Conservation (phyloP, 1,140 invertebrate genomes). For the Conopomorpha cramerella region DNA sequence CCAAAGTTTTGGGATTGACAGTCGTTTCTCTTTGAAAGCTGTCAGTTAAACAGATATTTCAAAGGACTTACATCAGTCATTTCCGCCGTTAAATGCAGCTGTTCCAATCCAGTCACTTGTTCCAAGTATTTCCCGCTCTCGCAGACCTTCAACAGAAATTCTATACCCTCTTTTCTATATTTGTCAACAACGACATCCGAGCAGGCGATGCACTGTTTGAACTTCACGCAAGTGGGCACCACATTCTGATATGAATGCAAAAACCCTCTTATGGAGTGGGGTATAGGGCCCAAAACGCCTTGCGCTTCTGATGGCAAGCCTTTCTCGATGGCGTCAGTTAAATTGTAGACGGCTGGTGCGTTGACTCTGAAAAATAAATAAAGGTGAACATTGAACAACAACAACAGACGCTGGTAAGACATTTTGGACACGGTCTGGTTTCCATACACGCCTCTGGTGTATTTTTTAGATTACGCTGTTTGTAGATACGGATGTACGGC, state of each 20-base stretch:
- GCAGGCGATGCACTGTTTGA: conserved; percentile 92
- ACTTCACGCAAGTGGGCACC: conserved; percentile 80
- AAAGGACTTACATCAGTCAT: conserved; percentile 63
- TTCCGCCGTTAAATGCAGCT: conserved; percentile 70
- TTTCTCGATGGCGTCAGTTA: conserved; percentile 22
- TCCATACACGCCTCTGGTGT: too few species aligned
- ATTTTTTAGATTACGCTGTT: too few species aligned
- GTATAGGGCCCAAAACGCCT: conserved; percentile 81
- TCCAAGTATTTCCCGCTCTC: conserved; percentile 85
- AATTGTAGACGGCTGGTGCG: conserved; percentile 66
- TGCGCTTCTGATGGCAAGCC: conserved; percentile 58
- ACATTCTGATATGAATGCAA: conserved; percentile 80
- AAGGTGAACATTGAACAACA: too few species aligned
- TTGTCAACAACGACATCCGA: conserved; percentile 70
- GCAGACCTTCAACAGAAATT: conserved; percentile 85
- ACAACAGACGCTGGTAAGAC: too few species aligned
- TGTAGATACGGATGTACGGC: too few species aligned
- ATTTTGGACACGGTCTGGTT: too few species aligned
- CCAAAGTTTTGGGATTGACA: too few species aligned
- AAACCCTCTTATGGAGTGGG: conserved; percentile 94
- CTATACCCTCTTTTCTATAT: conserved; percentile 70
- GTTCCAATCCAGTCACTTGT: conserved; percentile 82
- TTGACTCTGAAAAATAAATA: conserved; percentile 60
- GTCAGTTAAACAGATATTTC: too few species aligned
- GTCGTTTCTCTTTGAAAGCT: too few species aligned